Conservation (phyloP, 2,888 invertebrate species). For the Drosophila stalkeri region DNA sequence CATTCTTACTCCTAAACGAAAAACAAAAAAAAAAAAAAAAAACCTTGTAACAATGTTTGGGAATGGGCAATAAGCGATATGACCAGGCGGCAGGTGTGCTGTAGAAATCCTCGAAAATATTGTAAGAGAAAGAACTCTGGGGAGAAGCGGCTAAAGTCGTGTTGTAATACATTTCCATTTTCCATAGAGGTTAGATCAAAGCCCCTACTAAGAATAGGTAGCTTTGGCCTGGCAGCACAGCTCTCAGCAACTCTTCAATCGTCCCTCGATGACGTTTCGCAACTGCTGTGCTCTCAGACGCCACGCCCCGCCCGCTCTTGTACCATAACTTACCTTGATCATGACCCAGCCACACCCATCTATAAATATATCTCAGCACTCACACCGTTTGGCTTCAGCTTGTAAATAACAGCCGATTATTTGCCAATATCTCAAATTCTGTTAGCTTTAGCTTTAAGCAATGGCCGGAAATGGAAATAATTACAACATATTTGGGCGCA, state of each 20-base stretch:
- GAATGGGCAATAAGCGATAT: conserved; percentile 91
- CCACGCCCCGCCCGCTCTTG: conserved; percentile 38
- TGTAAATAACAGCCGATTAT: conserved; percentile 75
- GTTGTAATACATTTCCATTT: conserved; percentile 85
- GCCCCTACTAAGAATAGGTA: conserved; percentile 16
- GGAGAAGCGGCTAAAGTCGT: conserved; percentile 85
- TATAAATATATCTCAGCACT: conserved; percentile 46
- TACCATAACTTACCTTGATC: conserved; percentile 37
- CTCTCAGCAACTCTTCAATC: conserved; percentile 32
- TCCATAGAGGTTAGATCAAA: conserved; percentile 63
- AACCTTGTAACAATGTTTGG: conserved; percentile 85
- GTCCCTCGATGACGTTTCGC: conserved; percentile 42
- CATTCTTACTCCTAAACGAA: conserved; percentile 63
- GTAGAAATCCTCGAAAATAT: conserved; percentile 86
- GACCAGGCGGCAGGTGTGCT: conserved; percentile 88
- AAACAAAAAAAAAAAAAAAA: conserved; percentile 18
- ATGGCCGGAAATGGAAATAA: conserved; percentile 83
- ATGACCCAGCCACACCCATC: conserved; percentile 38
- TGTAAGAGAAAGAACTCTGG: conserved; percentile 84
- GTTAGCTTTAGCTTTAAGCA: conserved; percentile 64
- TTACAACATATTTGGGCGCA: conserved; percentile 85
- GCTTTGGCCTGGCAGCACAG: conserved; percentile 43
- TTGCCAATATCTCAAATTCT: conserved; percentile 61
- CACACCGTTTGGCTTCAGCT: conserved; percentile 63
- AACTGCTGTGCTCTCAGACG: conserved; percentile 41